phyloP scores from a whole-genome alignment of 2,797 vertebrate species.

The Selene dorsalis region DNA sequence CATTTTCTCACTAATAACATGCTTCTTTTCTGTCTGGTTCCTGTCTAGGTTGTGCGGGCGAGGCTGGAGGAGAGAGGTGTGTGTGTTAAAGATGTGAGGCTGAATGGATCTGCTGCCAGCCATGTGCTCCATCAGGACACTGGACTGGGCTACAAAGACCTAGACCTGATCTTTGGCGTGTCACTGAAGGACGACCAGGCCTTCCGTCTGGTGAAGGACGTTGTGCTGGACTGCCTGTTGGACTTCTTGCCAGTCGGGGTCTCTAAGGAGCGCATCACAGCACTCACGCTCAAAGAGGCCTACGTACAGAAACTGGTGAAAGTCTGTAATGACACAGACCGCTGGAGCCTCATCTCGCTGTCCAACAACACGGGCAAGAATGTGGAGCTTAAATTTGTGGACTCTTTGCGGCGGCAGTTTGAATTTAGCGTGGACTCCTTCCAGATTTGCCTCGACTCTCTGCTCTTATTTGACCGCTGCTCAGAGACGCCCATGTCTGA shows the following conservation, averaged over 20 bases:
- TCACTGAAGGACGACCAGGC: conserved; percentile 88
- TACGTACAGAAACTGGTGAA: conserved; percentile 98
- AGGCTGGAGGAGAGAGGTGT: conserved; percentile 91
- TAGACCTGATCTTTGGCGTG: conserved; percentile 94
- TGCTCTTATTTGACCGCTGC: conserved; percentile 93
- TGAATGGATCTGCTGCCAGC: conserved; percentile 95
- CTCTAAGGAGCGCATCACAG: conserved; percentile 92
- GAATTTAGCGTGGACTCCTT: conserved; percentile 98
- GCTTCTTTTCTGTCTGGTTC: conserved; percentile 32
- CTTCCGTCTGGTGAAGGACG: conserved; percentile 93
- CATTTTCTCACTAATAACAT: conserved; percentile 4
- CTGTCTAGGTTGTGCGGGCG: conserved; percentile 90
- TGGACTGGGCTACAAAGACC: conserved; percentile 94
- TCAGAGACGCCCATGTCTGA: conserved; percentile 93
- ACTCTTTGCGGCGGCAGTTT: conserved; percentile 93
- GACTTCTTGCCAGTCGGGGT: conserved; percentile 93
- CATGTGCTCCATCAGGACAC: conserved; percentile 94
- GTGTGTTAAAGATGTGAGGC: conserved; percentile 87
- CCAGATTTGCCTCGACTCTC: conserved; percentile 95
- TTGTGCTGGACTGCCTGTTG: conserved; percentile 94
- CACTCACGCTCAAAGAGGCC: conserved; percentile 93
- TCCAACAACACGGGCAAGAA: conserved; percentile 99
- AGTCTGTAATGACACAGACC: conserved; percentile 94
- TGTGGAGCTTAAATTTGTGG: conserved; percentile 97
- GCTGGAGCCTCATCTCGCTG: conserved; percentile 97